Percentiles rank a stretch among this genome's conserved stretches.
Conservation (phyloP, 2,797 vertebrate genomes). For the Danionella dracula region DNA sequence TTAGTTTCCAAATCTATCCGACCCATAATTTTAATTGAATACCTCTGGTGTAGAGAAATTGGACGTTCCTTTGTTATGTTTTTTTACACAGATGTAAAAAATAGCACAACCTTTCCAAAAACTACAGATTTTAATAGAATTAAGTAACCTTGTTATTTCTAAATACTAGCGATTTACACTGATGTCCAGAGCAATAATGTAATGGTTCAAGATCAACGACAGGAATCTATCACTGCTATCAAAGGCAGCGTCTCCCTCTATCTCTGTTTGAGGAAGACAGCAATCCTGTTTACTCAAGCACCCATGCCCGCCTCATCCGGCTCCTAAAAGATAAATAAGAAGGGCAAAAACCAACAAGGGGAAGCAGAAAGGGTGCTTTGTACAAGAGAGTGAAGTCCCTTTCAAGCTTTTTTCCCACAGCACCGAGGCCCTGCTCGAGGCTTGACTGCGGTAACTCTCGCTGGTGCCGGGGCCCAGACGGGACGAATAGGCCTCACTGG, state of each 20-base stretch:
- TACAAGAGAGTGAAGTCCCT: constrained; percentile 69
- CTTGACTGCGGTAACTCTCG: constrained; percentile 78
- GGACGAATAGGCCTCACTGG: constrained; percentile 70
- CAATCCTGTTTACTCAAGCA: constrained; percentile 42
- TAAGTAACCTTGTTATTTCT: too few species aligned
- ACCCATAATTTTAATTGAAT: too few species aligned
- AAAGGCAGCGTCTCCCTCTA: constrained; percentile 3
- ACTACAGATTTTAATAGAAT: too few species aligned
- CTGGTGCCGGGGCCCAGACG: constrained; percentile 79
- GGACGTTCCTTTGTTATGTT: too few species aligned
- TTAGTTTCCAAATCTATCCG: too few species aligned
- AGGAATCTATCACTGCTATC: not conserved
- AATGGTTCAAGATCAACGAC: not conserved
- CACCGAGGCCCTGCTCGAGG: constrained; percentile 60
- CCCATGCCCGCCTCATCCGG: constrained; percentile 58
- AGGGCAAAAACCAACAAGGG: constrained; percentile 69
- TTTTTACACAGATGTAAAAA: too few species aligned
- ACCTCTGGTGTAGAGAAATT: too few species aligned
- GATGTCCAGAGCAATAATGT: too few species aligned
- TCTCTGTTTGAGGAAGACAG: constrained; percentile 42
- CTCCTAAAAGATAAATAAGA: constrained; percentile 72
- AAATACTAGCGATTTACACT: too few species aligned
- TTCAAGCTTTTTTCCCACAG: constrained; percentile 77
- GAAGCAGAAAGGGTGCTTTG: constrained; percentile 73
- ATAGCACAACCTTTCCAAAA: too few species aligned